Base-by-base conservation (phyloP, 2,113 vertebrate genomes). In the Myxocyprinus asiaticus region DNA sequence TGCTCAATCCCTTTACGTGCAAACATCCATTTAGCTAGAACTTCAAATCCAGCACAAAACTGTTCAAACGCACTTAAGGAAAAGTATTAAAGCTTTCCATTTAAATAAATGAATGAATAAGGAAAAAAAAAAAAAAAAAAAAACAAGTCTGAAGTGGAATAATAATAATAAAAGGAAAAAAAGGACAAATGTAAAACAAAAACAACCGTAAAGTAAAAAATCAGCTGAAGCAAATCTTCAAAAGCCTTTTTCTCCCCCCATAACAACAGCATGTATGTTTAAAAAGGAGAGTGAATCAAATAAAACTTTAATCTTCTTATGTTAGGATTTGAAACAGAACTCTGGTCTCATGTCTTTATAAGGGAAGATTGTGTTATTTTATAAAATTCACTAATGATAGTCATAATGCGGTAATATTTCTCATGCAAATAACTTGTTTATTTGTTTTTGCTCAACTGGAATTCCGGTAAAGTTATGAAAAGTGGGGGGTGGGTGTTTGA, bases 261-360 rank as follows among this genome's bases (percentile, higher is more conserved):
- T 33, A 33, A 50, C 67, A 47, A 68, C 61, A 76, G 42, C 56
- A 53, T 50, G 45, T 47, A 71, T 75, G 50, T 78, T 67, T 79
- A 83, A 80, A 73, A 67, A 63, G 81, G 48, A 77, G 58, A 74
- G 61, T 73, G 64, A 81, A 61, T 73, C 53, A 45, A 78, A 42
- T 78, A 51, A 81, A 85, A 71, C 76, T 83, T 75, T 81, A 81
- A 83, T 80, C 81, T 81, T 66, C 84, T 83, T 82, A 81, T 6
- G 33, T 22, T 2, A 69, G 73, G 10, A 22, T 55, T 71, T 68
- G 81, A 59, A 81, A 45, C 51, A 7, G 64, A 67, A 12, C 43
- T 66, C 47, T 68, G 11, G 43, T 14, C 22, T 67, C 9, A 22
- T 68, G 45, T 76, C 69, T 82, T 48, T 44, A 67, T 70, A 65